Evolutionary conservation across 64 coral and sea anemone genomes (phyloP).

Genomic region (Pocillopora damicornis): DNA sequence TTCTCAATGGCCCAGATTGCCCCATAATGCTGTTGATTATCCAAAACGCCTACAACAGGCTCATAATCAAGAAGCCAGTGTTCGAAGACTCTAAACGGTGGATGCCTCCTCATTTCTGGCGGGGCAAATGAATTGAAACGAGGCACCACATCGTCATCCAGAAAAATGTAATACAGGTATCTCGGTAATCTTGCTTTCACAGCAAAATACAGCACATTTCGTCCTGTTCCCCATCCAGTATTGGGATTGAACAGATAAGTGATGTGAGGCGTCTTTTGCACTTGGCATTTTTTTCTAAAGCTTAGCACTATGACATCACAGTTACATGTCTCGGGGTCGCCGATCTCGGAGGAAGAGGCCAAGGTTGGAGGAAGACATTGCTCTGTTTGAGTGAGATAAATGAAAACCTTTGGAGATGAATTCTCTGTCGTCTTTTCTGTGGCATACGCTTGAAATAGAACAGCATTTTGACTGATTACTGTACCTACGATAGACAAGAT

Average conservation of each 20-base stretch:
- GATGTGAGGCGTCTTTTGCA: slow-evolving; percentile 1
- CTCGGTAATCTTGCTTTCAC: not conserved
- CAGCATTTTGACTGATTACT: too few relatives aligned
- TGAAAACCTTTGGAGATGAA: not conserved
- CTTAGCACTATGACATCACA: slow-evolving; percentile 58
- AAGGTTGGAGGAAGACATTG: slow-evolving; percentile 13
- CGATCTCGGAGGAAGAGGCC: not conserved
- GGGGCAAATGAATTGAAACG: not conserved
- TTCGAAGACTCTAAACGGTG: slow-evolving; percentile 25
- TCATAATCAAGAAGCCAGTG: slow-evolving; percentile 47
- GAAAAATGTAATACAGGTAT: slow-evolving; percentile 51
- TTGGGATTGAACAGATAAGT: slow-evolving; percentile 27
- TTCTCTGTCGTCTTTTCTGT: not conserved
- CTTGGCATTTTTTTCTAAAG: not conserved
- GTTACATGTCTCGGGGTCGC: slow-evolving; percentile 35
- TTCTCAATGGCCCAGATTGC: not conserved
- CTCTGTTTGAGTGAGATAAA: slow-evolving; percentile 38
- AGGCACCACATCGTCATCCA: slow-evolving; percentile 28
- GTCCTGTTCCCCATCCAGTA: slow-evolving; percentile 37
- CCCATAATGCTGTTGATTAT: not conserved
- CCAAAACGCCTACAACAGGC: slow-evolving; percentile 24
- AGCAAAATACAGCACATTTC: slow-evolving; percentile 29
- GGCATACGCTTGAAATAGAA: too few relatives aligned
- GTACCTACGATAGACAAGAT: too few relatives aligned
- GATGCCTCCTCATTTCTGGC: not conserved